Percentiles rank a stretch among this genome's conserved stretches.
phyloP scores from a whole-genome alignment of 1,140 invertebrate species.

The Leptinotarsa lineolata region DNA sequence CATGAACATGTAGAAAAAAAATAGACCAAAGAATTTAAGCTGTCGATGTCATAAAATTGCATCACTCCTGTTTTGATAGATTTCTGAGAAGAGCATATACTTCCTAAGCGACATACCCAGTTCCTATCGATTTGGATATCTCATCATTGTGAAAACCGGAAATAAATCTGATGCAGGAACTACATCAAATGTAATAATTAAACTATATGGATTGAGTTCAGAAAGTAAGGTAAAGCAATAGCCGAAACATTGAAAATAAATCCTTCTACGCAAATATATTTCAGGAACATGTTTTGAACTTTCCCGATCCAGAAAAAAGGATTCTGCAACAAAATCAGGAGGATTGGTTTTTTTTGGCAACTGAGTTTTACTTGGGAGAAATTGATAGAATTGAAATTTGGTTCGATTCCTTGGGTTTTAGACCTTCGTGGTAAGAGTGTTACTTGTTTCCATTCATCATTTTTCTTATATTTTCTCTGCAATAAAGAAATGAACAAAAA shows the following conservation, averaged over 20 bases:
- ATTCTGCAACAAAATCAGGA: constrained; percentile 36
- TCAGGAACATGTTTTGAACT: constrained; percentile 44
- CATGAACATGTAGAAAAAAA: background rate
- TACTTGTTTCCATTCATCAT: no score
- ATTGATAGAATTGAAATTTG: constrained; percentile 38
- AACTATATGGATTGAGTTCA: constrained; percentile 33
- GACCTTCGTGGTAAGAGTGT: constrained; percentile 36
- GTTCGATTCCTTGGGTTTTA: constrained; percentile 41
- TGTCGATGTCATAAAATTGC: background rate
- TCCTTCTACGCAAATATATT: background rate
- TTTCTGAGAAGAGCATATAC: constrained; percentile 23
- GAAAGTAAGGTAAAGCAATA: constrained; percentile 34
- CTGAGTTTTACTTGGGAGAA: constrained; percentile 36
- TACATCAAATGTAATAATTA: constrained; percentile 42
- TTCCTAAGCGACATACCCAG: constrained; percentile 37
- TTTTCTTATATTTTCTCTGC: no score
- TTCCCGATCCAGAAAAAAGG: constrained; percentile 42
- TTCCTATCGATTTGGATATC: constrained; percentile 39
- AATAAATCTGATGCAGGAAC: constrained; percentile 36
- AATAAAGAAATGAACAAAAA: no score
- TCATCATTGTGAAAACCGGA: constrained; percentile 40
- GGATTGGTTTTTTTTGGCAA: constrained; percentile 42
- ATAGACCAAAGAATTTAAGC: background rate
- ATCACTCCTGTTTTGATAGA: background rate
- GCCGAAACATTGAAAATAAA: no score